Percentiles rank a stretch among this genome's conserved stretches.
phyloP scores from a whole-genome alignment of 2,113 vertebrate species.

The Chunga burmeisteri region DNA sequence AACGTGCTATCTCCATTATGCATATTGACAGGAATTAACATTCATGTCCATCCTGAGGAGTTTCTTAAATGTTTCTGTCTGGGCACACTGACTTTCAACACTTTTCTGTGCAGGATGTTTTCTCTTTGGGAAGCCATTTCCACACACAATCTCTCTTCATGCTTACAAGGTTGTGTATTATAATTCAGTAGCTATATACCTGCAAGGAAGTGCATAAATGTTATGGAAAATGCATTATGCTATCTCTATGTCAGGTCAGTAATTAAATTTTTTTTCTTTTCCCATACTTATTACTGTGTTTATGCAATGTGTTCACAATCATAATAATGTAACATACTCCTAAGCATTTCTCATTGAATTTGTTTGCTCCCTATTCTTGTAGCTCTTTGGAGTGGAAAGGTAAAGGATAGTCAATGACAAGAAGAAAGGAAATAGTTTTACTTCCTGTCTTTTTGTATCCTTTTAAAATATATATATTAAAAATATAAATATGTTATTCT shows the following conservation, averaged over 20 bases:
- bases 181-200: not conserved
- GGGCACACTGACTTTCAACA: not conserved
- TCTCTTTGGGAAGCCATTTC: not conserved
- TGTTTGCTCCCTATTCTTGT: not conserved
- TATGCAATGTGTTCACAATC: not conserved
- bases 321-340: not conserved
- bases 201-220: not conserved
- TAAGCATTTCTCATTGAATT: not conserved
- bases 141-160: not conserved
- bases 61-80: not conserved
- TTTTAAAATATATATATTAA: not conserved
- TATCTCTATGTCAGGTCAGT: not conserved
- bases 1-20: no score
- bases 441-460: not conserved
- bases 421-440: not conserved
- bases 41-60: not conserved
- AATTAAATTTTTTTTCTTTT: not conserved
- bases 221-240: not conserved
- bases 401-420: not conserved
- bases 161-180: not conserved
- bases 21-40: not conserved
- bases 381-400: not conserved
- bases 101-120: not conserved
- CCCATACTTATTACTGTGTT: not conserved
- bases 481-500: not conserved